These are phyloP conservation scores for Epirrhoe alternata DNA, from an alignment of 2,888 invertebrate species.

Conservation along the genomic window DNA sequence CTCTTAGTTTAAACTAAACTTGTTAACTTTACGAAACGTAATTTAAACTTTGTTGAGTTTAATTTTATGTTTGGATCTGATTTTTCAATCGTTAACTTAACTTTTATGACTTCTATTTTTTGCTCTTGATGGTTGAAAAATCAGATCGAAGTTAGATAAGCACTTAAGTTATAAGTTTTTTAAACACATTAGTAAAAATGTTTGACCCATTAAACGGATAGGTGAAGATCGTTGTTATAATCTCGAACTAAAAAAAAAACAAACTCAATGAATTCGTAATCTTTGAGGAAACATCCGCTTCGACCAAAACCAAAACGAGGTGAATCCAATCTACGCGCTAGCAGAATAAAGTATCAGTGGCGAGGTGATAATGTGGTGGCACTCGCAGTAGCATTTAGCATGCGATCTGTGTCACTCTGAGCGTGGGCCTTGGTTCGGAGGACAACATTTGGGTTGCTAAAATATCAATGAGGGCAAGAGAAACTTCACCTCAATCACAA, in stretches of 20 bases:
- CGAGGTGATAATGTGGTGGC: constrained; percentile 5
- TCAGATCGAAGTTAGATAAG: too few species aligned
- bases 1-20: neutral
- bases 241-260: neutral
- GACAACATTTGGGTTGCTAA: constrained; percentile 29
- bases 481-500: constrained; percentile 15
- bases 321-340: constrained; percentile 17
- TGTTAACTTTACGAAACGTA: neutral
- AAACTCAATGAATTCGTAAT: constrained; percentile 14
- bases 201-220: too few species aligned
- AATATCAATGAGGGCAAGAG: constrained; percentile 27
- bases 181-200: too few species aligned
- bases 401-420: constrained; percentile 26
- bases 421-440: constrained; percentile 17
- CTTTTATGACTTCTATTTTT: too few species aligned
- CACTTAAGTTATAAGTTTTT: too few species aligned
- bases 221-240: too few species aligned
- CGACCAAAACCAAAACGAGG: constrained; percentile 25
- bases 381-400: constrained; percentile 21
- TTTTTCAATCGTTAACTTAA: too few species aligned
- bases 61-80: too few species aligned
- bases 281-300: constrained; percentile 25
- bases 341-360: constrained; percentile 9
- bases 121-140: too few species aligned
- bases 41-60: too few species aligned